Base-by-base conservation (phyloP, 2,888 invertebrate genomes). In the Zonitis immaculata region DNA sequence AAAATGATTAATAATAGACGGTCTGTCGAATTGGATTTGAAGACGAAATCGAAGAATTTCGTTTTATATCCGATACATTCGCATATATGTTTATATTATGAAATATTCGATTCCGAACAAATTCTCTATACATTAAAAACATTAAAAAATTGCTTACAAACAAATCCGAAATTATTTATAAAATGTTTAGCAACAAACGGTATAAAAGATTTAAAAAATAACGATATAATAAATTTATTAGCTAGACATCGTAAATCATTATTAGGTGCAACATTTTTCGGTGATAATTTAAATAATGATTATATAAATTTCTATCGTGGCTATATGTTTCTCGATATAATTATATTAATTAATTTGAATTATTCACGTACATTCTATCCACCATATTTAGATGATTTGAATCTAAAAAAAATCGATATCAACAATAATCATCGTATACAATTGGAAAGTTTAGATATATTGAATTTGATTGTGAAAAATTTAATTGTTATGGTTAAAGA, bases 331-430 rank as follows among this genome's bases (percentile, higher is more conserved):
- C 76, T 93, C 49, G 92, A 93, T 74, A 83, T 90, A 9, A 75
- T 92, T 27, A 80, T 87, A 54, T 81, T 87, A 1, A 79, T 90
- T 39, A 88, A 89, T 67, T 77, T 93, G 51, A 90, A 91, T 73
- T 92, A 86, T 71, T 82, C 91, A 0, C 79, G 92, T 44, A 89
- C 90, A 51, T 91, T 86, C 71, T 89, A 88, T 73, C 85, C 87
- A 8, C 32, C 32, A 9, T 85, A 86, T 72, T 76, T 87, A 35
- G 86, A 86, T 57, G 84, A 84, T 27, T 35, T 49, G 3, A 42
- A 49, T 8, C 22, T 61, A n/a, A 53, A 79, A 42, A 85, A 86
- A 6, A 18, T 39, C 30, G 90, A 91, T 69, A 80, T 89, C 26
- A 76, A 81, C 2, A 88, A 86, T 48, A 92, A 92, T 73, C 81